Percentiles rank a stretch among this genome's conserved stretches.
phyloP scores from a whole-genome alignment of 2,888 invertebrate species.

The Actias luna region DNA sequence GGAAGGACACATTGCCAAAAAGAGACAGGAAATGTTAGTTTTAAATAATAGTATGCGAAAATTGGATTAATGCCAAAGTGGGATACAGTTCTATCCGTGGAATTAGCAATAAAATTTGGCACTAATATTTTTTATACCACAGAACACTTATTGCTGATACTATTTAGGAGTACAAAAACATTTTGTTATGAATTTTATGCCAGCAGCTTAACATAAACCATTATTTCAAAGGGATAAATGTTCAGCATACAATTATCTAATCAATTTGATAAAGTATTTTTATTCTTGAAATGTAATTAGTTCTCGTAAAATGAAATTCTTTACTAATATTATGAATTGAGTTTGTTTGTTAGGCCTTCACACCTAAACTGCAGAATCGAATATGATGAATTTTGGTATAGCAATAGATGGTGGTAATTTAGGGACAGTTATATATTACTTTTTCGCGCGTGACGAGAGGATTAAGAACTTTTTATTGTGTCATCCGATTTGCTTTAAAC shows the following conservation, averaged over 20 bases:
- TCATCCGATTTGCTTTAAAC: too few relatives aligned
- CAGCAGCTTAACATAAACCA: not conserved
- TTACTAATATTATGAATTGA: too few relatives aligned
- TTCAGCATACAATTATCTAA: not conserved
- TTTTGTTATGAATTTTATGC: not conserved
- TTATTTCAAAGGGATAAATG: not conserved
- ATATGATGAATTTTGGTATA: too few relatives aligned
- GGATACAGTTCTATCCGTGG: constrained; percentile 57
- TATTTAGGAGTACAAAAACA: not conserved
- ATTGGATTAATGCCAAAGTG: constrained; percentile 70
- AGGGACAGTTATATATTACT: too few relatives aligned
- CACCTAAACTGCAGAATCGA: too few relatives aligned
- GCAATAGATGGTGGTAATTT: too few relatives aligned
- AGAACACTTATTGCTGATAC: constrained; percentile 49
- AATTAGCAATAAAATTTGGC: constrained; percentile 66
- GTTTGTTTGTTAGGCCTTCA: too few relatives aligned
- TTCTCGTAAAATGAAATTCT: too few relatives aligned
- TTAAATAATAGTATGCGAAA: constrained; percentile 55
- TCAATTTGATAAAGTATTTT: too few relatives aligned
- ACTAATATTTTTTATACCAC: constrained; percentile 57
- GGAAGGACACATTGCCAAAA: constrained; percentile 61
- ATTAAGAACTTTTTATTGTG: too few relatives aligned
- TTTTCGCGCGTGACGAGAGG: too few relatives aligned
- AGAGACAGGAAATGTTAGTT: constrained; percentile 60
- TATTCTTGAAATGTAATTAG: too few relatives aligned